Evolutionary conservation across 2,113 vertebrate genomes (phyloP).

Genomic region (Bambusicola thoracicus): DNA sequence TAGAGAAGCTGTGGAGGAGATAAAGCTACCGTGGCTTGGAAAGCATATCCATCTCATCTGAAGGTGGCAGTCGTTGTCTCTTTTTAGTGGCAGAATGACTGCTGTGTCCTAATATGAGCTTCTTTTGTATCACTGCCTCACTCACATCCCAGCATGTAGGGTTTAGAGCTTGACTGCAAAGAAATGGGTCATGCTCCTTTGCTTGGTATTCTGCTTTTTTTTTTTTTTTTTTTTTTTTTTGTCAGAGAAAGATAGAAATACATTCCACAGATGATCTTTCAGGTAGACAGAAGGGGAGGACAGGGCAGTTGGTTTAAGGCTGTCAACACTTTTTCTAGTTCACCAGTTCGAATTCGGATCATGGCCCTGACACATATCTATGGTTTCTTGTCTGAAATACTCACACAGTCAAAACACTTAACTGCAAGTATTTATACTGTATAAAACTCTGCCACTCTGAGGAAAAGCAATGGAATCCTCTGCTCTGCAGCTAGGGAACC

Average conservation of each 20-base stretch:
- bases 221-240: not conserved
- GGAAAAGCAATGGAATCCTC: not conserved
- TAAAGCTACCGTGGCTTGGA: slow-evolving; percentile 28
- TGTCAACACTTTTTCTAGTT: slow-evolving; percentile 61
- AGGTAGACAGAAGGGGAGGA: slow-evolving; percentile 51
- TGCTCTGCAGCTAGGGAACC: not conserved
- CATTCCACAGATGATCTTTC: slow-evolving; percentile 53
- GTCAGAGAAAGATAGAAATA: slow-evolving; percentile 60
- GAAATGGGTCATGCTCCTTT: slow-evolving; percentile 34
- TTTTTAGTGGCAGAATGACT: slow-evolving; percentile 12
- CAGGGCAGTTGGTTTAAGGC: slow-evolving; percentile 45
- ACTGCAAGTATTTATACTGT: slow-evolving; percentile 11
- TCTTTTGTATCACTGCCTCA: slow-evolving; percentile 42
- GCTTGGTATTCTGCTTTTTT: not conserved
- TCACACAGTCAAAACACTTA: slow-evolving; percentile 16
- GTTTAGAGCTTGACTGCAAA: slow-evolving; percentile 27
- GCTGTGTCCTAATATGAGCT: slow-evolving; percentile 4
- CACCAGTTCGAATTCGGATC: slow-evolving; percentile 42
- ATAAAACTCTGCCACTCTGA: not conserved
- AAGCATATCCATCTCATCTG: not conserved
- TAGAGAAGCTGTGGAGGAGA: not conserved
- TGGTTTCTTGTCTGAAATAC: slow-evolving; percentile 14
- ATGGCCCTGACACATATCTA: slow-evolving; percentile 41
- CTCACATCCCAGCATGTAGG: slow-evolving; percentile 17
- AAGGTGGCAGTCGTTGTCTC: not conserved